These are phyloP conservation scores for Dioctria rufipes DNA, from an alignment of 2,888 invertebrate genomes.

Conservation along the genomic window DNA sequence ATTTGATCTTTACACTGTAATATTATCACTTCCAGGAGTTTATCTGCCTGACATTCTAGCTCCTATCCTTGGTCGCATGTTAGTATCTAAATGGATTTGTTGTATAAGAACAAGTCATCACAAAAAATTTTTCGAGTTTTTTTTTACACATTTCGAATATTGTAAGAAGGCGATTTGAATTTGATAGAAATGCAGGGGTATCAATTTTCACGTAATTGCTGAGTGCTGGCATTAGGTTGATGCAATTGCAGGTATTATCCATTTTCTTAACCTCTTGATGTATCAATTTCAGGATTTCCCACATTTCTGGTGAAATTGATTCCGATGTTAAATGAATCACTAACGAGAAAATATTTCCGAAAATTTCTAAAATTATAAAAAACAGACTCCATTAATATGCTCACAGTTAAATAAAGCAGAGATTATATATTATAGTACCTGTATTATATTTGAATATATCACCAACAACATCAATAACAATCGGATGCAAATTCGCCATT, in stretches of 20 bases:
- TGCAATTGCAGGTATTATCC: conserved; percentile 96
- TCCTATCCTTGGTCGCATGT: conserved; percentile 87
- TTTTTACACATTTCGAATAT: conserved; percentile 94
- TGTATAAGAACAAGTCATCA: too few relatives aligned
- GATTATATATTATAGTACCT: conserved; percentile 74
- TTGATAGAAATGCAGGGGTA: conserved; percentile 91
- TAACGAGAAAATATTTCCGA: conserved; percentile 95
- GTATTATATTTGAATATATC: conserved; percentile 87
- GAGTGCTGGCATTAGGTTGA: conserved; percentile 98
- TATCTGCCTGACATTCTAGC: conserved; percentile 96
- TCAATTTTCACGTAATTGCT: conserved; percentile 98
- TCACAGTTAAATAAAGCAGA: not conserved
- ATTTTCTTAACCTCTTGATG: conserved; percentile 89
- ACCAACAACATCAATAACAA: conserved; percentile 92
- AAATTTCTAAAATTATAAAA: conserved; percentile 82
- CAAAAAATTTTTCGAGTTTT: too few relatives aligned
- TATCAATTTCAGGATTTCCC: conserved; percentile 92
- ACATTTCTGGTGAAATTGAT: conserved; percentile 93
- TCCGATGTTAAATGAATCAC: conserved; percentile 93
- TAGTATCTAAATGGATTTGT: conserved; percentile 72
- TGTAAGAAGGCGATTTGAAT: conserved; percentile 89
- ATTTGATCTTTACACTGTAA: conserved; percentile 93
- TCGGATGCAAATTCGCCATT: conserved; percentile 90
- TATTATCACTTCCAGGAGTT: conserved; percentile 95
- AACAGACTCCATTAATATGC: conserved; percentile 42